phyloP scores from a whole-genome alignment of 2,797 vertebrate species.

The Clarias platycephalus region DNA sequence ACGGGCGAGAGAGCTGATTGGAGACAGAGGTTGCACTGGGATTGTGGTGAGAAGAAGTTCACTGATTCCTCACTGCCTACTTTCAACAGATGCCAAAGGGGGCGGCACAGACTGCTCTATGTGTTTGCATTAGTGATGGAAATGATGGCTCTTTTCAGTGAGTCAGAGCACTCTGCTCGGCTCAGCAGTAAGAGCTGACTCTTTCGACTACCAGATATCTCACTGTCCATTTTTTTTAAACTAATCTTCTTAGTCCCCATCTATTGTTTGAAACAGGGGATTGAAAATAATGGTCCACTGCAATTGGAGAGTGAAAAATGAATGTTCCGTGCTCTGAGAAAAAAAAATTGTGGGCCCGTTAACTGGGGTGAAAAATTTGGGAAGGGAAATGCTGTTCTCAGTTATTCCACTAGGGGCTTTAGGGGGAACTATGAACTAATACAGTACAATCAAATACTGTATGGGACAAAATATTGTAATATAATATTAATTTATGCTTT shows the following conservation, averaged over 20 bases:
- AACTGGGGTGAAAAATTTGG: background rate
- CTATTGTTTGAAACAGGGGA: background rate
- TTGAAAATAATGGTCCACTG: background rate
- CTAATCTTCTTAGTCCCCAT: background rate
- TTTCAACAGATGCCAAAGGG: constrained; percentile 20
- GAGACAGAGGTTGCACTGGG: constrained; percentile 51
- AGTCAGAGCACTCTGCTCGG: background rate
- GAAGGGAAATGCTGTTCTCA: background rate
- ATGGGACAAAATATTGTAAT: background rate
- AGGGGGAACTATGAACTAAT: too few species aligned
- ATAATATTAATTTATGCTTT: background rate
- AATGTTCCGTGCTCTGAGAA: background rate
- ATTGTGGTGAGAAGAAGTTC: constrained; percentile 45
- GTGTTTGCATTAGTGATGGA: constrained; percentile 10
- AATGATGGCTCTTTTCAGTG: constrained; percentile 8
- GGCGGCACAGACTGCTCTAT: constrained; percentile 7
- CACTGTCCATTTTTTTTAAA: too few species aligned
- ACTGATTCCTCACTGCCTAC: constrained; percentile 3
- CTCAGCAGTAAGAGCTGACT: background rate
- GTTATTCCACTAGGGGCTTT: background rate
- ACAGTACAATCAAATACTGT: background rate
- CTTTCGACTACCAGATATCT: background rate
- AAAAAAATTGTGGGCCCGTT: background rate
- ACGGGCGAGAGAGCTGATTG: constrained; percentile 29
- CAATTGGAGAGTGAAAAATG: background rate